A percentile compares a stretch with the other conserved stretches of the same genome.
Conservation (phyloP, 2,797 vertebrate genomes). For the Hyperoplus lanceolatus region DNA sequence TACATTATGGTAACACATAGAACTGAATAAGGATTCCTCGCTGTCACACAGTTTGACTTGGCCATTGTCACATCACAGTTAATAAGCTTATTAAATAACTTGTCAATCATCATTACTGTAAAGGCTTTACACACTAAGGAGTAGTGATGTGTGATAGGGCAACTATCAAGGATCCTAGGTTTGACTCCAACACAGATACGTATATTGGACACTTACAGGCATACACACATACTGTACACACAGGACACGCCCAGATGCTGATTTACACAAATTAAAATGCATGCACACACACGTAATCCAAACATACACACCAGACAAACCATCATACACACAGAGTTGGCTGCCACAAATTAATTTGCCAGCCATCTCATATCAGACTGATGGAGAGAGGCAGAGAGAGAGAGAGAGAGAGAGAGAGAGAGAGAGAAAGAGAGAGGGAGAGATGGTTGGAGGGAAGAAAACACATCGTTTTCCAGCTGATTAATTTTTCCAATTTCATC, state of each 20-base stretch:
- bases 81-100: slow-evolving; percentile 47
- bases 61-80: slow-evolving; percentile 15
- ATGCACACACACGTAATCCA: slow-evolving; percentile 26
- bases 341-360: slow-evolving; percentile 65
- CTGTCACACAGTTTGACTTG: slow-evolving; percentile 15
- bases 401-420: slow-evolving; percentile 28
- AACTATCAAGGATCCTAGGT: slow-evolving; percentile 15
- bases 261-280: slow-evolving; percentile 12
- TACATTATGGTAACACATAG: background rate
- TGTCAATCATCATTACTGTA: slow-evolving; percentile 40
- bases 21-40: slow-evolving; percentile 25
- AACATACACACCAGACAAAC: slow-evolving; percentile 41
- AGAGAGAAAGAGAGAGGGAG: slow-evolving; percentile 34
- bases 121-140: slow-evolving; percentile 28
- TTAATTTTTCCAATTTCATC: slow-evolving; percentile 98
- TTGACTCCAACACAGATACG: background rate
- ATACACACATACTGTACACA: background rate
- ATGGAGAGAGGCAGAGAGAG: slow-evolving; percentile 30
- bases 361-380: slow-evolving; percentile 64
- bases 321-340: slow-evolving; percentile 41
- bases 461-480: slow-evolving; percentile 98
- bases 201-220: too few species aligned
- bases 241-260: background rate
- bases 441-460: slow-evolving; percentile 79
- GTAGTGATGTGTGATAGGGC: background rate